Evolutionary conservation across 2,113 vertebrate species (phyloP), one percentile per base, ranked within the genome.

Genomic region (Mirza zaza): DNA sequence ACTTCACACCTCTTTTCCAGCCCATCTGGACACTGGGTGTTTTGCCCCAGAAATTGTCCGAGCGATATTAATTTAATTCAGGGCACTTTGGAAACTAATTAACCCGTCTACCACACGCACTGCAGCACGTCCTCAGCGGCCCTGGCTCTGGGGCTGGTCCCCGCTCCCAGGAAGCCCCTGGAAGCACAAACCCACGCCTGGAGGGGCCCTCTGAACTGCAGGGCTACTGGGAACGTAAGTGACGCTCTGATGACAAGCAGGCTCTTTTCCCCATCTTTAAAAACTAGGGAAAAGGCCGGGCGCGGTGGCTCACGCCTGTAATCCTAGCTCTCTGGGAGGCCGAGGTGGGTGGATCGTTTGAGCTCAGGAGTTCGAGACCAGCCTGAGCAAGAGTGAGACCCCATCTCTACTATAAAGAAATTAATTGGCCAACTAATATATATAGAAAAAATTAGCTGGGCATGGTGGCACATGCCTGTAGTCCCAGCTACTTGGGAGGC

Each of bases 161-260:
- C 14, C 0, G 2, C 15, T 39, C 23, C 55, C 20, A 18, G 61
- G 20, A 29, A 59, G n/a, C 42, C 0, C 23, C 34, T 0, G 1
- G 15, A 80, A n/a, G 21, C 71, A 65, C 11, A 8, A 3, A 5
- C 6, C 25, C 7, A 8, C 10, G 29, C 50, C 29, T 34, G 5
- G 7, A 2, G 6, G 67, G 39, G 9, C 10, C 3, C 1, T 3
- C 0, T 9, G 36, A 48, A 20, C 14, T 3, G 29, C 11, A 2
- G 67, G 2, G 1, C 21, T 34, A 14, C 70, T 12, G 61, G 36
- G 79, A 57, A 12, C 0, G 1, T 27, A 10, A 36, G 27, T 12
- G 50, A 21, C 0, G 0, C 70, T 63, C 5, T n/a, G 6, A 15
- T 4, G 42, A 3, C 52, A 34, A 50, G n/a, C 3, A 1, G 20